Base-by-base conservation (phyloP, 1,140 invertebrate genomes). In the Melitaea cinxia region DNA sequence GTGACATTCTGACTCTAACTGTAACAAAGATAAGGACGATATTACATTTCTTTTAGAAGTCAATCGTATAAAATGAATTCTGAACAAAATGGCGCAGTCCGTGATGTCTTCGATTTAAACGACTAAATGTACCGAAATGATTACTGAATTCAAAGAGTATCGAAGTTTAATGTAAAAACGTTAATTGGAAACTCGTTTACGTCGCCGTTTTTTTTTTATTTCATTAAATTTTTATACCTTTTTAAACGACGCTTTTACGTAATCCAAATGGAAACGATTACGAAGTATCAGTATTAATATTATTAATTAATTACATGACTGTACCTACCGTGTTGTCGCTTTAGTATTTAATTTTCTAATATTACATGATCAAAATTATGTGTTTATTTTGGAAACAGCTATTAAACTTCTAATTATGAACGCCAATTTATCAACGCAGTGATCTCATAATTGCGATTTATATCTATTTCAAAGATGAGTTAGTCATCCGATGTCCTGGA, bases 401-500 rank as follows among this genome's bases (percentile, higher is more conserved):
- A 65, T 57, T 53, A 65, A 24, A 35, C 21, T 39, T 5, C 15
- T 65, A 65, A 65, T 65, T 52, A 65, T 65, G 21, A 19, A 52
- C 26, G 10, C 42, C 28, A 45, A 57, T 65, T 57, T 52, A 52
- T 57, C 54, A 49, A 57, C 14, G 42, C 45, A 50, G 15, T 52
- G 17, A 65, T 57, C 54, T 50, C 26, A 14, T 17, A 47, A 55
- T 57, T 7, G 60, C 60, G 33, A 15, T 28, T 52, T 35, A 42
- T 30, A 28, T 26, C 23, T 61, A 42, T 61, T 39, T 61, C 33
- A 42, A 33, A 45, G 24, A 23, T 26, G 42, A 28, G 26, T 62
- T 54, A 55, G 26, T 62, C 50, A 62, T 62, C 17, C 30, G 17
- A 21, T 15, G 4, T 47, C 10, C 30, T 30, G 17, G 45, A 57